phyloP scores from a whole-genome alignment of 2,113 vertebrate species.

The Forbesichthys agassizii region DNA sequence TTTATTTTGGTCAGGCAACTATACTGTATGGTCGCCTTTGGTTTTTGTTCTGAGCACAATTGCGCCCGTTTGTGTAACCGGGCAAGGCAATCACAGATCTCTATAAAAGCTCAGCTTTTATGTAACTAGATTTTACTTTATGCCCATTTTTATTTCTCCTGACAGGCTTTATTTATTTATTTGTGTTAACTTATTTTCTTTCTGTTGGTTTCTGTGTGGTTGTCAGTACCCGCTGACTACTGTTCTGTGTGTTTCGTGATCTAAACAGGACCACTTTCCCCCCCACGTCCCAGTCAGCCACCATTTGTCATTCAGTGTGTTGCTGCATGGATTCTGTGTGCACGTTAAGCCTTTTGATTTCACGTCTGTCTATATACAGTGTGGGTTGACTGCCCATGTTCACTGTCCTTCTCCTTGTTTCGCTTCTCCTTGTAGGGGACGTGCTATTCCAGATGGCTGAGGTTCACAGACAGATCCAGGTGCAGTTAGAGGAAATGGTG shows the following conservation, averaged over 20 bases:
- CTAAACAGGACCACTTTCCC: constrained; percentile 12
- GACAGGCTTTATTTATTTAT: constrained; percentile 14
- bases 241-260: constrained; percentile 30
- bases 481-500: constrained; percentile 98
- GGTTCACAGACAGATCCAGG: constrained; percentile 98
- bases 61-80: constrained; percentile 27
- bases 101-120: constrained; percentile 30
- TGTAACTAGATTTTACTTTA: constrained; percentile 12
- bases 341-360: constrained; percentile 39
- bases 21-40: constrained; percentile 28
- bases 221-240: neutral
- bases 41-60: constrained; percentile 18
- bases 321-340: constrained; percentile 67
- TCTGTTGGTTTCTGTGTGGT: constrained; percentile 9
- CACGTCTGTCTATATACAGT: neutral
- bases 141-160: neutral
- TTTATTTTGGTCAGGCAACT: constrained; percentile 37
- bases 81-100: constrained; percentile 38
- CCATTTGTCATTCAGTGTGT: constrained; percentile 39
- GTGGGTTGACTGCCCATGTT: neutral
- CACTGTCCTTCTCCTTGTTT: constrained; percentile 24
- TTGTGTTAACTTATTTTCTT: constrained; percentile 23
- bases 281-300: constrained; percentile 33
- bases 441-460: constrained; percentile 99
- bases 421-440: constrained; percentile 81